Evolutionary conservation across 2,113 vertebrate species (phyloP), one percentile per base, ranked within the genome.

Genomic region (Pedionomus torquatus): DNA sequence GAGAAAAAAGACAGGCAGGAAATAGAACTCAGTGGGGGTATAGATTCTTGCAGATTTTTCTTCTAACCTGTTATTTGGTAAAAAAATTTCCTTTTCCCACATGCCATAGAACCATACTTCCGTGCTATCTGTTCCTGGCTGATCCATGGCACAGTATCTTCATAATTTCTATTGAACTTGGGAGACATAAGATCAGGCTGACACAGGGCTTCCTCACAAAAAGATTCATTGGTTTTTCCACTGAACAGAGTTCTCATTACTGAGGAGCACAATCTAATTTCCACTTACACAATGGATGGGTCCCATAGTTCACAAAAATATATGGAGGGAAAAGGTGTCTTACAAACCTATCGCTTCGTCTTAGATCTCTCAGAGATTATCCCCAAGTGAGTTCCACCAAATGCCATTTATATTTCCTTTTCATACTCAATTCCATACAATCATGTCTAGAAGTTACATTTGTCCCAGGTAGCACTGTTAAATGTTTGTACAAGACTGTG

Each of bases 191-290:
- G 91, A 96, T 94, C 66, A 90, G 87, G 79, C 87, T 78, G 82
- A 89, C 58, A 69, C 41, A n/a, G 58, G 46, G 21, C 61, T 93
- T 91, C 71, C 82, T 93, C 75, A 96, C 91, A 93, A 96, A 94
- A 88, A 91, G 79, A 85, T 90, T 91, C 87, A 92, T 95, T 95
- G 89, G 19, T 85, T 96, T 95, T 94, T 74, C 37, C 49, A 37
- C 75, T 41, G 76, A 90, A 87, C 87, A 95, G 51, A 88, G 71
- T 80, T 96, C 90, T 92, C 88, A 94, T 93, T 97, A 91, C 41
- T 0, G 87, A 65, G 87, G 60, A 93, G 94, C 95, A 93, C 78
- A 86, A 94, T 93, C 93, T 96, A 85, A 96, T 97, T 96, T 97
- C 95, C 90, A 88, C 92, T 66, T 70, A 63, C 83, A 96, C 82